Conservation (phyloP, 2,113 vertebrate genomes). For the Garra rufa region DNA sequence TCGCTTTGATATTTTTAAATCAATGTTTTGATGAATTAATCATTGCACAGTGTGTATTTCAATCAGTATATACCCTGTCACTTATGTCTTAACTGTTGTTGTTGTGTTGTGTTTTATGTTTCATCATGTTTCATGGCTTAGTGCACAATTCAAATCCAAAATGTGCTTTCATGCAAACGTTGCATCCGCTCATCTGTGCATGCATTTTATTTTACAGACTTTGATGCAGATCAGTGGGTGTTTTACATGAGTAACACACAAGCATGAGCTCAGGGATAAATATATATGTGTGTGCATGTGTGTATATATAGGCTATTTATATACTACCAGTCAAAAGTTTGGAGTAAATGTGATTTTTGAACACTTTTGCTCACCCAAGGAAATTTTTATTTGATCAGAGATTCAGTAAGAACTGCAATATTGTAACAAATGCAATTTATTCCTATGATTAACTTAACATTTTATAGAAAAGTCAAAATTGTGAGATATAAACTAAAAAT, state of each 20-base stretch:
- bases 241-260: constrained; percentile 27
- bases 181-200: constrained; percentile 55
- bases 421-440: too few species aligned
- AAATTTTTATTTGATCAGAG: too few species aligned
- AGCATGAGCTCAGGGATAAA: background rate
- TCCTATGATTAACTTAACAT: too few species aligned
- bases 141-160: constrained; percentile 59
- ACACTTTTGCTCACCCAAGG: too few species aligned
- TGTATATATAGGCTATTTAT: background rate
- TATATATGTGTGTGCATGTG: background rate
- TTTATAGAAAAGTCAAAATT: too few species aligned
- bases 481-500: too few species aligned
- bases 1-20: constrained; percentile 30
- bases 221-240: constrained; percentile 51
- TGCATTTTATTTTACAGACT: constrained; percentile 51
- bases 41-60: background rate
- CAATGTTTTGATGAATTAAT: constrained; percentile 11
- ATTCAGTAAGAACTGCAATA: too few species aligned
- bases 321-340: background rate
- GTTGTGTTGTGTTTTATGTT: background rate
- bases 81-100: background rate
- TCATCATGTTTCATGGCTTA: constrained; percentile 50
- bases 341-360: background rate
- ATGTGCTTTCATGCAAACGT: constrained; percentile 63
- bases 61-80: background rate